Evolutionary conservation across 2,797 vertebrate genomes (phyloP).

Genomic region (Megaceryle alcyon): DNA sequence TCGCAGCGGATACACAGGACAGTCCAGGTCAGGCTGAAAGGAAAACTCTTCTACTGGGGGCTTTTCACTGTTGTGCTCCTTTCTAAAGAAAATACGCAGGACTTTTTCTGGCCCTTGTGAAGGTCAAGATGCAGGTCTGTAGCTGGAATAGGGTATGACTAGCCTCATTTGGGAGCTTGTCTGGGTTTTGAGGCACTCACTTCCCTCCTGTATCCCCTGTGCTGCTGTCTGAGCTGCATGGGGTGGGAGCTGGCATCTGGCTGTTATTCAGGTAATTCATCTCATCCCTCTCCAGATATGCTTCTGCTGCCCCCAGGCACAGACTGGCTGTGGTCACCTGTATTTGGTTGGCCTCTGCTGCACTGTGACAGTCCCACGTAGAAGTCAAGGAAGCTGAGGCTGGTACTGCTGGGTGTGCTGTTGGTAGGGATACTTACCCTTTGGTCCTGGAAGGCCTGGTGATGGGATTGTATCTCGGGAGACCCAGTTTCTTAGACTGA

Average conservation of each 20-base stretch:
- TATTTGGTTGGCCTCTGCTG: neutral
- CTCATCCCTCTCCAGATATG: neutral
- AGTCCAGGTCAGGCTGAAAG: slow-evolving; percentile 63
- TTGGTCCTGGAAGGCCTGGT: neutral
- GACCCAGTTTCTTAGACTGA: neutral
- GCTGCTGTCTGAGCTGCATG: neutral
- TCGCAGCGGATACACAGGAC: slow-evolving; percentile 15
- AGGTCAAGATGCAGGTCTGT: slow-evolving; percentile 45
- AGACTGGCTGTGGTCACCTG: neutral
- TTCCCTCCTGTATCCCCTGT: neutral
- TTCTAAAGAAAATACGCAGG: slow-evolving; percentile 56
- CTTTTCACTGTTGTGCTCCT: slow-evolving; percentile 60
- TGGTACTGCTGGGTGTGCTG: neutral
- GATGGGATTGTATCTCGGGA: neutral
- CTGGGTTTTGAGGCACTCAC: neutral
- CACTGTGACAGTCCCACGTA: neutral
- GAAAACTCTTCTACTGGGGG: slow-evolving; percentile 41
- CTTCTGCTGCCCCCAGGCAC: neutral
- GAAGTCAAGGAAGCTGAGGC: neutral
- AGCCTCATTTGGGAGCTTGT: slow-evolving; percentile 22
- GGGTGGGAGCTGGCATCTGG: neutral
- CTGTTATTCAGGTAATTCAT: slow-evolving; percentile 9
- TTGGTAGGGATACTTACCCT: neutral
- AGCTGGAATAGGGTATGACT: slow-evolving; percentile 38
- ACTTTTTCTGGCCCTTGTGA: slow-evolving; percentile 44